phyloP scores from a whole-genome alignment of 2,113 vertebrate species.

The Physeter macrocephalus region DNA sequence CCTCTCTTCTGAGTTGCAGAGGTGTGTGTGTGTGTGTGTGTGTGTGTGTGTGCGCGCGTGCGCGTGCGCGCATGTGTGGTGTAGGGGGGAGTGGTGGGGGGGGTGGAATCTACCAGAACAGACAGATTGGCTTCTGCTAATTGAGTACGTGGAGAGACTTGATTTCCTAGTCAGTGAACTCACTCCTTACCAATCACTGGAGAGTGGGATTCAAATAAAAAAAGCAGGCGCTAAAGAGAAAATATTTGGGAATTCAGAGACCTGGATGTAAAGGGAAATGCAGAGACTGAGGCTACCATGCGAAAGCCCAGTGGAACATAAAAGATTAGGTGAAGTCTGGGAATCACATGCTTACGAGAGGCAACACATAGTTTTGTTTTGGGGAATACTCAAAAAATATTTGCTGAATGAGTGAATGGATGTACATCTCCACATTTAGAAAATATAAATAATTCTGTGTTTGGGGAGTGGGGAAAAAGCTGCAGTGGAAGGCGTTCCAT shows the following conservation, averaged over 20 bases:
- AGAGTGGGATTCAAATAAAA: background rate
- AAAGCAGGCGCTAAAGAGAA: background rate
- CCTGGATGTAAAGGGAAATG: background rate
- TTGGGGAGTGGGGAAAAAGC: background rate
- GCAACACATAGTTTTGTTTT: background rate
- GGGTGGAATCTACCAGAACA: background rate
- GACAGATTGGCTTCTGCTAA: background rate
- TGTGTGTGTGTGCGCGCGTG: background rate
- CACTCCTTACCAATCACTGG: background rate
- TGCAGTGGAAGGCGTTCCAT: background rate
- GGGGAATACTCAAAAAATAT: background rate
- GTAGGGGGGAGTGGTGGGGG: background rate
- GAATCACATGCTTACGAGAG: background rate
- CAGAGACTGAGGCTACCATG: background rate
- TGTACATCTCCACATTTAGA: background rate
- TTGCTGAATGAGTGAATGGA: background rate
- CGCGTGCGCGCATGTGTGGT: accelerated
- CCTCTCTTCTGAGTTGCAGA: background rate
- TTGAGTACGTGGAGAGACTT: background rate
- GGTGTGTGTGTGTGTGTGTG: background rate
- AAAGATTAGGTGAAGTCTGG: background rate
- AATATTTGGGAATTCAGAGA: background rate
- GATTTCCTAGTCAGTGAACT: background rate
- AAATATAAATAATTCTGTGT: background rate
- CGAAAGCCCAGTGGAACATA: background rate